Evolutionary conservation across 64 coral and sea anemone species (phyloP).

Genomic region (Cladopsammia gracilis): DNA sequence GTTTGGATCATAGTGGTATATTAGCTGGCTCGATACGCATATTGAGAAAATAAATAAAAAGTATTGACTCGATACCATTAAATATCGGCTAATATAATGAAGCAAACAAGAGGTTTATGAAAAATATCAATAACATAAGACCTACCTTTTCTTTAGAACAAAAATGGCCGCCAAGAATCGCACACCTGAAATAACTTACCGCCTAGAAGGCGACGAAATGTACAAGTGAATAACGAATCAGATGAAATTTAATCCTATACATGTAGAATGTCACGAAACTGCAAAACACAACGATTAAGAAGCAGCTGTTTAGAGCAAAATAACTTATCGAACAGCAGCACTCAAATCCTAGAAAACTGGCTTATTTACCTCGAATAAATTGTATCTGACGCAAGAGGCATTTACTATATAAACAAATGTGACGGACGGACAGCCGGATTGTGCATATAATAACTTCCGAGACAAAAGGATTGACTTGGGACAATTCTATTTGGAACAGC

Average conservation of each 20-base stretch:
- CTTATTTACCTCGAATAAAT: background rate
- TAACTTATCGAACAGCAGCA: background rate
- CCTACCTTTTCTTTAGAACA: background rate
- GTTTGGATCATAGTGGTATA: background rate
- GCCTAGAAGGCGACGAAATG: background rate
- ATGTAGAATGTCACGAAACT: background rate
- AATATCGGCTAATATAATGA: background rate
- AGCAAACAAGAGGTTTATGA: background rate
- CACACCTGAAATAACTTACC: background rate
- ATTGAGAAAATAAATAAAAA: background rate
- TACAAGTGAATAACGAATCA: background rate
- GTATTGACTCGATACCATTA: background rate
- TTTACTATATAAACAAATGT: conserved; percentile 32
- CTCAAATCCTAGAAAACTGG: background rate
- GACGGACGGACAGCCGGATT: background rate
- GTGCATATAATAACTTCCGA: background rate
- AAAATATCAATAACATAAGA: background rate
- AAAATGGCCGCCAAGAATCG: conserved; percentile 4
- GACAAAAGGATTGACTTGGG: background rate
- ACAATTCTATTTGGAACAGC: background rate
- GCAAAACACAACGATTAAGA: background rate
- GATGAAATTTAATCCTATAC: background rate
- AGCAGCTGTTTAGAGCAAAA: background rate
- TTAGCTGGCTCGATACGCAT: background rate
- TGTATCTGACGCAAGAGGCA: conserved; percentile 24